Percentiles rank a stretch among this genome's conserved stretches.
These are phyloP conservation scores for Branchinecta lynchi DNA, from an alignment of 1,140 invertebrate species.

Conservation along the genomic window DNA sequence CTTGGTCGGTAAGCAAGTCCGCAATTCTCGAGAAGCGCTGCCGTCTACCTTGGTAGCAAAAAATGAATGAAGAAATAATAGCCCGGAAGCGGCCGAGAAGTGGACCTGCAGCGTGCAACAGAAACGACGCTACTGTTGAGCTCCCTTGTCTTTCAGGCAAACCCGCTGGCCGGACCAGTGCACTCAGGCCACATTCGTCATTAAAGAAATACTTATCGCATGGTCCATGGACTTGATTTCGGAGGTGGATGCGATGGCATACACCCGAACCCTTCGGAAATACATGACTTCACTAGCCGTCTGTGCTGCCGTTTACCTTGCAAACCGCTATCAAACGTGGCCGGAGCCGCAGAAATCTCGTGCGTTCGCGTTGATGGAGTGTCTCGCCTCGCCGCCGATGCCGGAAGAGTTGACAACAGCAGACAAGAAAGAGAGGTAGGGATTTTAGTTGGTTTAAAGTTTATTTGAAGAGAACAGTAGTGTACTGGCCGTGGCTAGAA, in stretches of 20 bases:
- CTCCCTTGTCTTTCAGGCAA: neutral
- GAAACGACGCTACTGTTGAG: too few relatives aligned
- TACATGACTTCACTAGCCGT: neutral
- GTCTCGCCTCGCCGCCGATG: neutral
- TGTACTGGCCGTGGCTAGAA: too few relatives aligned
- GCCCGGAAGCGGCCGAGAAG: too few relatives aligned
- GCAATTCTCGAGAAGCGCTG: too few relatives aligned
- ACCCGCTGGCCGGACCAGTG: constrained; percentile 1
- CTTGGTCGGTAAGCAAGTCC: too few relatives aligned
- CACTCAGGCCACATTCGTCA: neutral
- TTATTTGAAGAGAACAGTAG: too few relatives aligned
- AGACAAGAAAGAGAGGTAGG: constrained; percentile 3
- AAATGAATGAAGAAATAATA: too few relatives aligned
- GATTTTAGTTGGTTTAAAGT: too few relatives aligned
- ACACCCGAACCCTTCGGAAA: neutral
- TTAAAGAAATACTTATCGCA: neutral
- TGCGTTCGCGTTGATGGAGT: neutral
- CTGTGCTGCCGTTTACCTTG: neutral
- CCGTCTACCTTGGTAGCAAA: too few relatives aligned
- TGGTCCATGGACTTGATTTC: neutral
- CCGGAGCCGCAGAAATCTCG: neutral
- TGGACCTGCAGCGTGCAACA: too few relatives aligned
- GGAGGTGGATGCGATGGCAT: neutral
- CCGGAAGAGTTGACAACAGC: neutral
- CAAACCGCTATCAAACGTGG: constrained; percentile 2